Conservation (phyloP, 53 echinoderm and acorn worm species). For the Henricia sp. region DNA sequence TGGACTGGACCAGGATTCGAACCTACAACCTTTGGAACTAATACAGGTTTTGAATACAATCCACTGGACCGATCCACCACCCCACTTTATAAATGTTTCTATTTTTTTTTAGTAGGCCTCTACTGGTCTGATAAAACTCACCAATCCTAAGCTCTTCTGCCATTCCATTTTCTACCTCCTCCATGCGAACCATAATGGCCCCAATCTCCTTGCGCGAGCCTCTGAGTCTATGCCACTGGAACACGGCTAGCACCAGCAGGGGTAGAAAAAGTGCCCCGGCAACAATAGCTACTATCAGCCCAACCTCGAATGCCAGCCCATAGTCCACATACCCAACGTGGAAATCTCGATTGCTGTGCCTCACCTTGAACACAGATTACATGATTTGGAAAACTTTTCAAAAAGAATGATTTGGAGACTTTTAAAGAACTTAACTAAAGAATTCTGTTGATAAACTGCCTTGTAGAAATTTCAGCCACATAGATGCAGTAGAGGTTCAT, state of each 20-base stretch:
- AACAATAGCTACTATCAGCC: constrained; percentile 17
- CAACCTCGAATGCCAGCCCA: neutral
- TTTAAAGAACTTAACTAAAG: no score
- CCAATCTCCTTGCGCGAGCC: constrained; percentile 35
- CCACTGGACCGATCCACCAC: no score
- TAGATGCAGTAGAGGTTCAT: no score
- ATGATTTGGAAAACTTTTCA: neutral
- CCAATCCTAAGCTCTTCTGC: constrained; percentile 48
- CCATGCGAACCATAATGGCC: constrained; percentile 34
- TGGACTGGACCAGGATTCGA: no score
- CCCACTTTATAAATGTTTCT: no score
- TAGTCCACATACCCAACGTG: constrained; percentile 26
- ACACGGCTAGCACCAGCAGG: neutral
- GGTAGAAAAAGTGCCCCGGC: neutral
- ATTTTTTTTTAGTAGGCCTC: no score
- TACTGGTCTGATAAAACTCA: neutral
- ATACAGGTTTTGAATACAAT: no score
- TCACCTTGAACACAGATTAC: constrained; percentile 3
- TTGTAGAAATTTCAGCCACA: no score
- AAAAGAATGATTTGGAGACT: neutral
- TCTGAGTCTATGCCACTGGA: constrained; percentile 22
- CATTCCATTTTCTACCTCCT: constrained; percentile 40
- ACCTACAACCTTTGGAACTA: no score
- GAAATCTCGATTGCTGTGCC: neutral
- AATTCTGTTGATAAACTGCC: no score